Base-by-base conservation (phyloP, 2,797 vertebrate species). In the Decapterus maruadsi region DNA sequence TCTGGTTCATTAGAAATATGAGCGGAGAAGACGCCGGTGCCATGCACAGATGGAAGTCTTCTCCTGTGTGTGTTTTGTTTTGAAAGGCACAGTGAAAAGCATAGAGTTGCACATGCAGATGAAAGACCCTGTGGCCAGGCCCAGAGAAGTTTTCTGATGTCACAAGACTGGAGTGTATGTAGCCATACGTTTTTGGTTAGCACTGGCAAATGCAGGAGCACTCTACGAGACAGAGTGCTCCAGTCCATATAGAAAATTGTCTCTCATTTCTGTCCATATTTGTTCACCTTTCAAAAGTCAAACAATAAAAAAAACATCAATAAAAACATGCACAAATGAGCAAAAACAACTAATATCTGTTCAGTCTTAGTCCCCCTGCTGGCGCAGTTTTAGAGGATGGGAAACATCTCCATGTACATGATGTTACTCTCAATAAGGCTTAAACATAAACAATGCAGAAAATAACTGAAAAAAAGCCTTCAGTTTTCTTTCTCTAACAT, bases 241-340 rank as follows among this genome's bases (percentile, higher is more conserved):
- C 75, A 83, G 55, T 87, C 76, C 62, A 76, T 56, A 64, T 17
- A 72, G 77, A 61, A 72, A 87, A 81, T 71, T 40, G 53, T 83
- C 53, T 79, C 48, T 83, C 62, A 72, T 78, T 83, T 85, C 68
- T 89, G 79, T 91, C 80, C 71, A 68, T 74, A 80, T 91, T 93
- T 94, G 92, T 93, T 93, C 90, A 91, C 86, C 82, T 80, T 89
- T 81, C 55, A 82, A 88, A 12, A 81, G 61, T 81, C 40, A 91
- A 87, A 75, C 60, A 77, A 67, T 71, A 2, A 10, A 50, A 50
- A 86, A 72, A 82, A 88, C 65, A 84, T 61, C 36, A 83, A 77
- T 69, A 80, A 84, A 89, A 78, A 78, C 57, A 83, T 51, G 80
- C 20, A 84, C 60, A 80, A 90, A 81, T 48, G 71, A 88, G 55